Evolutionary conservation across 2,797 vertebrate genomes (phyloP).

Genomic region (Gorsachius magnificus): DNA sequence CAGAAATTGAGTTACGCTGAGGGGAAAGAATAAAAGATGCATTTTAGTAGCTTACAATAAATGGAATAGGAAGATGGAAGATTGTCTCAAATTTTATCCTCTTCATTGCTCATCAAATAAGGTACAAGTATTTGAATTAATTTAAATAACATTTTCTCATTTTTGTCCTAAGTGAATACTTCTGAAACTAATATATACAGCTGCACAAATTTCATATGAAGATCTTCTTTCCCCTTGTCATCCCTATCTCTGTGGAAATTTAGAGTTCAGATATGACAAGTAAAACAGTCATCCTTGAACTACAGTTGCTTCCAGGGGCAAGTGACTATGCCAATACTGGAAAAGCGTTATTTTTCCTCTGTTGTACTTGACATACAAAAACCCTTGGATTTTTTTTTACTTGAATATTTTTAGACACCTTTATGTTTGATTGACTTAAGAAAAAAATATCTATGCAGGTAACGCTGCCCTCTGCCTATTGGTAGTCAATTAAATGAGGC

Average conservation of each 20-base stretch:
- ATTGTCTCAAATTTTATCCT: neutral
- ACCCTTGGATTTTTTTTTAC: neutral
- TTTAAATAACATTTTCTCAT: neutral
- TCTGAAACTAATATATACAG: neutral
- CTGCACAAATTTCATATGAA: neutral
- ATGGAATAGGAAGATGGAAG: neutral
- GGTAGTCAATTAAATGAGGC: neutral
- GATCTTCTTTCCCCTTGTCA: neutral
- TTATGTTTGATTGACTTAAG: neutral
- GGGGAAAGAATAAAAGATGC: neutral
- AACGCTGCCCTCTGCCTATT: neutral
- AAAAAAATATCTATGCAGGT: neutral
- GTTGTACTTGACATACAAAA: neutral
- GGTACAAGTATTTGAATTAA: neutral
- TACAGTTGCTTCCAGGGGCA: neutral
- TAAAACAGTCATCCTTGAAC: neutral
- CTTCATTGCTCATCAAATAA: neutral
- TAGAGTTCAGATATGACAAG: neutral
- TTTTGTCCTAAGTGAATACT: neutral
- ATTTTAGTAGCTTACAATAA: neutral
- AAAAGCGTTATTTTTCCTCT: neutral
- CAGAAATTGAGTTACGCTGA: neutral
- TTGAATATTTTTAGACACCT: neutral
- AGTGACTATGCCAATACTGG: neutral
- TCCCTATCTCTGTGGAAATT: neutral